A percentile compares a stretch with the other conserved stretches of the same genome.
These are phyloP conservation scores for Clavelina lepadiformis DNA, from an alignment of 23 tunicate species.

Conservation along the genomic window DNA sequence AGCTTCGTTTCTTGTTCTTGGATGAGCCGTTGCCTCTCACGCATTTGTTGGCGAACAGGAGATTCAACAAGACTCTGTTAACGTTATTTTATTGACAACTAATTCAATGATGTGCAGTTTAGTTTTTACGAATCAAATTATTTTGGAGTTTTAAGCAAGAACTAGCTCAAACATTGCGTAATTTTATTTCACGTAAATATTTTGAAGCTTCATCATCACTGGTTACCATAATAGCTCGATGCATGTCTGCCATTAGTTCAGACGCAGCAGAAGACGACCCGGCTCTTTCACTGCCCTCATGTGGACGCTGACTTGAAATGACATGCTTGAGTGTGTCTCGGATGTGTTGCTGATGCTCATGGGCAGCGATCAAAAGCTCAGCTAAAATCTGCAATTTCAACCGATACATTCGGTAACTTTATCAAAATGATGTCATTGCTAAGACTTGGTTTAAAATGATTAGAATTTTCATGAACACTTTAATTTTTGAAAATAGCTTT, in stretches of 20 bases:
- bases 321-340: constrained; percentile 72
- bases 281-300: constrained; percentile 18
- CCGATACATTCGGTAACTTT: too few relatives aligned
- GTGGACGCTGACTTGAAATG: constrained; percentile 35
- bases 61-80: constrained; percentile 73
- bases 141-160: too few relatives aligned
- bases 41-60: constrained; percentile 71
- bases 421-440: too few relatives aligned
- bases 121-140: too few relatives aligned
- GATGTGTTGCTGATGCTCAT: constrained; percentile 84
- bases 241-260: constrained; percentile 91
- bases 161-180: too few relatives aligned
- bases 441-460: background rate
- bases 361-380: constrained; percentile 74
- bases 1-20: constrained; percentile 41
- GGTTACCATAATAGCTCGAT: constrained; percentile 62
- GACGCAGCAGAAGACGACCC: constrained; percentile 52
- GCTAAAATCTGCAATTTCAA: constrained; percentile 82
- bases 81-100: too few relatives aligned
- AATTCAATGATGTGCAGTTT: too few relatives aligned
- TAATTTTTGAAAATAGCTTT: background rate
- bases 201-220: too few relatives aligned
- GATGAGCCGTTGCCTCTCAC: constrained; percentile 36
- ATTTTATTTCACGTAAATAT: too few relatives aligned
- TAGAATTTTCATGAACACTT: background rate